Evolutionary conservation across 1,140 invertebrate genomes (phyloP), one percentile per base, ranked within the genome.

Genomic region (Palaemon carinicauda): DNA sequence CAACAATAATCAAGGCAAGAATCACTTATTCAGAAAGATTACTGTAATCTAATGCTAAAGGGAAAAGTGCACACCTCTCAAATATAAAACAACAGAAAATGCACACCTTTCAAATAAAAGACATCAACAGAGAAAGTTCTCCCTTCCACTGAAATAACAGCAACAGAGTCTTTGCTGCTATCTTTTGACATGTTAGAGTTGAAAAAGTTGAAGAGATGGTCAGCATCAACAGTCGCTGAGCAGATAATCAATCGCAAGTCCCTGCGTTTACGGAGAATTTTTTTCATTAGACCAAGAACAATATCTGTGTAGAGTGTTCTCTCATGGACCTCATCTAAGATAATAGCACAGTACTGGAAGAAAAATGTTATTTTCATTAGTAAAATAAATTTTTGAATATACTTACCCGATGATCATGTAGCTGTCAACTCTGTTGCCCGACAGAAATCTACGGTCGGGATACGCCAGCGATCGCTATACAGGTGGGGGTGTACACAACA

Each of bases 261-360:
- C 90, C 94, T 94, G 19, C 97, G 93, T 94, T 97, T 98, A 94
- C 94, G 94, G 2, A 96, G 91, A 88, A 99, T 96, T 93, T 99
- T 98, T 91, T 99, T 98, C 12, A 99, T 90, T 0, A 99, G 92
- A 5, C 98, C 97, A 93, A 99, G 94, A 9, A 99, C 92, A 54
- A 99, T 96, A 91, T 99, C 98, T 0, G 97, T 98, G 89, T 98
- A 94, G 41, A 98, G 92, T 5, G 95, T 97, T 80, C 98, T 93
- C 92, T 99, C 98, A 90, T 99, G 98, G 0, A 97, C 97, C 93
- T 99, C 98, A 91, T 99, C 98, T 17, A 99, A 91, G 90, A 99
- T 96, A 15, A 99, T 94, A 3, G 97, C 95, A 54, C 95, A 95
- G 91, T 99, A 99, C 88, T 95, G 95, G 24, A 81, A 56, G n/a